Percentiles rank a stretch among this genome's conserved stretches.
These are phyloP conservation scores for Elaphurus davidianus DNA, from an alignment of 2,113 vertebrate genomes.

Conservation along the genomic window DNA sequence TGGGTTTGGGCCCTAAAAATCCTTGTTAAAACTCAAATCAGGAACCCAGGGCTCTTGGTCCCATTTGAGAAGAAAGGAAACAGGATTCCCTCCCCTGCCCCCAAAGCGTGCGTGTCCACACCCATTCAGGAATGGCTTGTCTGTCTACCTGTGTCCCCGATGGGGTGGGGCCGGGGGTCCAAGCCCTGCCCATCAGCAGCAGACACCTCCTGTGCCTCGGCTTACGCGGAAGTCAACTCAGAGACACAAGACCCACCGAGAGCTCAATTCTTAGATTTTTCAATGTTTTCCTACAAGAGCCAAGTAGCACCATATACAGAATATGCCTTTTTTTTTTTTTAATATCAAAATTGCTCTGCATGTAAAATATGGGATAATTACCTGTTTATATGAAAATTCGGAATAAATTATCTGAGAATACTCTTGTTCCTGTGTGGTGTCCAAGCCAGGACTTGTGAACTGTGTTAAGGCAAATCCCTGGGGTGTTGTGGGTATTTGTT, in stretches of 20 bases:
- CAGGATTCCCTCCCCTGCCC: neutral
- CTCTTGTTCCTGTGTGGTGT: constrained; percentile 42
- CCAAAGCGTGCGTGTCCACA: neutral
- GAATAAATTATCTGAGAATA: constrained; percentile 93
- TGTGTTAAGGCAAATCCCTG: neutral
- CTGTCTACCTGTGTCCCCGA: constrained; percentile 44
- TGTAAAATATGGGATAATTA: constrained; percentile 97
- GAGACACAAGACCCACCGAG: constrained; percentile 66
- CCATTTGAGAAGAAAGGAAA: neutral
- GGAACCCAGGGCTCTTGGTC: neutral
- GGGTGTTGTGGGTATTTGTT: neutral
- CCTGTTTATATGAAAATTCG: constrained; percentile 98
- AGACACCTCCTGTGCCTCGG: constrained; percentile 85
- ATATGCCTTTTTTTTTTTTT: constrained; percentile 80
- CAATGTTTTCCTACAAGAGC: constrained; percentile 91
- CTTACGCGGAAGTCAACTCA: constrained; percentile 70
- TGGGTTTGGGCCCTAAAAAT: neutral
- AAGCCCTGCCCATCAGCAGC: constrained; percentile 54
- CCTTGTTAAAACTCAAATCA: neutral
- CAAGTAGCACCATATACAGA: constrained; percentile 92
- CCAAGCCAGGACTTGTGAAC: neutral
- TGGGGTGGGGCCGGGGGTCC: constrained; percentile 57
- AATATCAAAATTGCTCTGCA: constrained; percentile 89
- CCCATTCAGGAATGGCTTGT: neutral
- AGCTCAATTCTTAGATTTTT: constrained; percentile 87